phyloP scores from a whole-genome alignment of 2,888 invertebrate species.

The Cantharis nigra region DNA sequence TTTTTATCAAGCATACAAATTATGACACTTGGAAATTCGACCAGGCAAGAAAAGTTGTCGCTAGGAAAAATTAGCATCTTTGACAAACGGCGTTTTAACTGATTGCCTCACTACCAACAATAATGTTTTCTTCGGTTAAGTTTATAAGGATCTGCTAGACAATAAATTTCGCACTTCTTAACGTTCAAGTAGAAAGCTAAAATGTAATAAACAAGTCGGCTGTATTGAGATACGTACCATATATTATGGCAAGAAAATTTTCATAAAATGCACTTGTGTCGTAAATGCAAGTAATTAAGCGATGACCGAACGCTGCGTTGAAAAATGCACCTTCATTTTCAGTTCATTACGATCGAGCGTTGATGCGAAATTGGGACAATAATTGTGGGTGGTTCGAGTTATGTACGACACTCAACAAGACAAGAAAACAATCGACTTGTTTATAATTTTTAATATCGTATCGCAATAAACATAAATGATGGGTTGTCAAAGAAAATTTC shows the following conservation, averaged over 20 bases:
- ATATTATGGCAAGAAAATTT: neutral
- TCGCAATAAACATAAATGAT: conserved; percentile 51
- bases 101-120: conserved; percentile 22
- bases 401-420: conserved; percentile 31
- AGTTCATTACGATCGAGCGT: conserved; percentile 17
- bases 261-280: neutral
- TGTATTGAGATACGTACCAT: neutral
- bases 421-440: conserved; percentile 33
- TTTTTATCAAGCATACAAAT: conserved; percentile 35
- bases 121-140: conserved; percentile 26
- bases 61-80: conserved; percentile 33
- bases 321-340: conserved; percentile 19
- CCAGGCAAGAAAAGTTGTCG: conserved; percentile 32
- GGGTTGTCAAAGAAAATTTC: conserved; percentile 45
- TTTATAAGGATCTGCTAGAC: conserved; percentile 9
- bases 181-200: conserved; percentile 18
- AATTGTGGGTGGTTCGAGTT: conserved; percentile 24
- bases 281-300: neutral
- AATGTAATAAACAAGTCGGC: conserved; percentile 11
- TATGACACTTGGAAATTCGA: conserved; percentile 35
- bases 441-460: conserved; percentile 48
- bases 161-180: conserved; percentile 18
- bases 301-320: neutral
- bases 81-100: conserved; percentile 28
- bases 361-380: conserved; percentile 34